phyloP scores from a whole-genome alignment of 30 jellyfish, hydroid and myxozoan genomes.

The Pseudorhiza aurosa region DNA sequence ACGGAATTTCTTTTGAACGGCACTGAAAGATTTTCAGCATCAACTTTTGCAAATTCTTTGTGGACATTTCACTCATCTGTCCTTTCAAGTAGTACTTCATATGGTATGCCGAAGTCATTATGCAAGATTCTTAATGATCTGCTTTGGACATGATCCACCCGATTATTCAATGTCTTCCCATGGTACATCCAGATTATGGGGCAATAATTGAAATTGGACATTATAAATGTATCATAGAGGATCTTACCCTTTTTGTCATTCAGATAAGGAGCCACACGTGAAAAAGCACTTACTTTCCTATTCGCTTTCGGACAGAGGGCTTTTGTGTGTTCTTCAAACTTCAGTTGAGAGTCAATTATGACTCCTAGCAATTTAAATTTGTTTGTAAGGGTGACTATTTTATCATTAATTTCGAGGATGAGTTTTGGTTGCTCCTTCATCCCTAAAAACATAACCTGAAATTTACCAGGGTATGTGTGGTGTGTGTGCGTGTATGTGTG shows the following conservation, averaged over 20 bases:
- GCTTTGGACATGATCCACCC: conserved; percentile 39
- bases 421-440: not conserved
- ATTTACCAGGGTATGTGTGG: conserved; percentile 10
- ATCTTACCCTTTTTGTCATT: conserved; percentile 16
- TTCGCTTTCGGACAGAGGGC: conserved; percentile 29
- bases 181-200: conserved; percentile 67
- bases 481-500: too few species aligned
- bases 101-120: conserved; percentile 17
- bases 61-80: too few species aligned
- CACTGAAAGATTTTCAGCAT: too few species aligned
- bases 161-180: conserved; percentile 24
- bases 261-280: conserved; percentile 33
- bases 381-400: not conserved
- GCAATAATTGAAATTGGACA: conserved; percentile 50
- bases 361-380: conserved; percentile 21
- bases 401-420: not conserved
- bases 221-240: conserved; percentile 25
- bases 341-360: conserved; percentile 25
- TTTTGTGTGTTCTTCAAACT: conserved; percentile 12
- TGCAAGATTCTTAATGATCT: conserved; percentile 35
- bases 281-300: conserved; percentile 26
- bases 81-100: conserved; percentile 29
- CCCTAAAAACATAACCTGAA: conserved; percentile 7
- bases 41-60: too few species aligned
- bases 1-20: too few species aligned